Conservation (phyloP, 2,797 vertebrate species). For the Lerista edwardsae region DNA sequence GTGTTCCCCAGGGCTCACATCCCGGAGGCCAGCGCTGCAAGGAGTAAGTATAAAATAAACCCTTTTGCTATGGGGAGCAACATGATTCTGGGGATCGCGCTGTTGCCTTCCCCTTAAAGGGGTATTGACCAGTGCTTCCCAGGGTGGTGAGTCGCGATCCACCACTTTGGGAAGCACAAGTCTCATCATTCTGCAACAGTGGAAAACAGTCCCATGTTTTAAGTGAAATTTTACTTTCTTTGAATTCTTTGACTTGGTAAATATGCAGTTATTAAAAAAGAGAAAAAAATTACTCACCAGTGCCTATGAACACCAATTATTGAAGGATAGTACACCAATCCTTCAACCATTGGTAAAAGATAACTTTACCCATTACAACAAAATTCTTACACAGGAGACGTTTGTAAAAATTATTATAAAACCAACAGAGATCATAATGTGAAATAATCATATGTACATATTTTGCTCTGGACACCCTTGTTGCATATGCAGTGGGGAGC, state of each 20-base stretch:
- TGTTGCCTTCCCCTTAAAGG: too few relatives aligned
- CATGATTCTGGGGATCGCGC: too few relatives aligned
- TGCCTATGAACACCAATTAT: not conserved
- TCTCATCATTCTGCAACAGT: not conserved
- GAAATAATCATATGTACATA: not conserved
- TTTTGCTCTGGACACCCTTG: not conserved
- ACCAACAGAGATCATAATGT: not conserved
- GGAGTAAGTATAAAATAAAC: too few relatives aligned
- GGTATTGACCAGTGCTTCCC: too few relatives aligned
- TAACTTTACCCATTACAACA: not conserved
- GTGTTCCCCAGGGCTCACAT: too few relatives aligned
- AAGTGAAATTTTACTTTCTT: not conserved
- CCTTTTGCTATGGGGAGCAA: too few relatives aligned
- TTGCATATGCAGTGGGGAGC: not conserved
- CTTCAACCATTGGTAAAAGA: not conserved
- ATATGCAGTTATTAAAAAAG: not conserved
- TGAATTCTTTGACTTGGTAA: not conserved
- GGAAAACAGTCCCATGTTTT: not conserved
- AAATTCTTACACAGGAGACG: not conserved
- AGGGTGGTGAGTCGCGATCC: too few relatives aligned
- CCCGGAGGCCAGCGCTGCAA: too few relatives aligned
- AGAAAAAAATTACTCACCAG: not conserved
- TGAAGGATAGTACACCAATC: too few relatives aligned
- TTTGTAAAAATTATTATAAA: constrained; percentile 1
- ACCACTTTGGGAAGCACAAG: too few relatives aligned